Base-by-base conservation (phyloP, 2,113 vertebrate species). In the Steatornis caripensis region DNA sequence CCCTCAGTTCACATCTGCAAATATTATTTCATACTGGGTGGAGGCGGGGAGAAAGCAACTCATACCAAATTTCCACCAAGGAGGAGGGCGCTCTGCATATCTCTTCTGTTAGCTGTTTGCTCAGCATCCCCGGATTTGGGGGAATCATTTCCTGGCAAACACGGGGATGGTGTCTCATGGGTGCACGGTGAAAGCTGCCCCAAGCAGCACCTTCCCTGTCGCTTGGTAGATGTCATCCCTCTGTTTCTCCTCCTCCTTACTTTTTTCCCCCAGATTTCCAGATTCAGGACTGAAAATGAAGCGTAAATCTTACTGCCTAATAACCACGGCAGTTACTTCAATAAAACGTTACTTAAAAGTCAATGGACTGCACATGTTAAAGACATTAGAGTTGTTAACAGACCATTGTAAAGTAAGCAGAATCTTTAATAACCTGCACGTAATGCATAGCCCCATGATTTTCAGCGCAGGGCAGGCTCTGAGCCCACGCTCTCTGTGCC, bases 301-400 rank as follows among this genome's bases (percentile, higher is more conserved):
- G 98, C 98, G 98, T 98, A 98, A 98, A 98, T 98, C 98, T 98
- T 98, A 98, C 97, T 92, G 98, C 98, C 98, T 98, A 98, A 98
- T 98, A 98, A 98, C 98, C 98, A 80, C 97, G 97, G 98, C 98
- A 98, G 97, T 98, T 98, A 97, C 97, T 98, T 98, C 98, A 98
- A 98, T 98, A 98, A 98, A 98, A 98, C 87, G 94, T 98, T 98
- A 98, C 98, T 98, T 98, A 98, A 98, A 98, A 98, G 98, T 98
- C 98, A 98, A 98, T 98, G 97, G 98, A 82, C 98, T 98, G 97
- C 98, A 98, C 98, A 98, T 98, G 98, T 98, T 98, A 98, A 98
- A 98, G 98, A 98, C 98, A 98, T 98, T 98, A 97, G 97, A 96
- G 97, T 96, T 98, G 98, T 98, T 98, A 98, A 98, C 98, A 98